Conservation (phyloP, 2,797 vertebrate species). For the Microctenopoma stevenorrisi region DNA sequence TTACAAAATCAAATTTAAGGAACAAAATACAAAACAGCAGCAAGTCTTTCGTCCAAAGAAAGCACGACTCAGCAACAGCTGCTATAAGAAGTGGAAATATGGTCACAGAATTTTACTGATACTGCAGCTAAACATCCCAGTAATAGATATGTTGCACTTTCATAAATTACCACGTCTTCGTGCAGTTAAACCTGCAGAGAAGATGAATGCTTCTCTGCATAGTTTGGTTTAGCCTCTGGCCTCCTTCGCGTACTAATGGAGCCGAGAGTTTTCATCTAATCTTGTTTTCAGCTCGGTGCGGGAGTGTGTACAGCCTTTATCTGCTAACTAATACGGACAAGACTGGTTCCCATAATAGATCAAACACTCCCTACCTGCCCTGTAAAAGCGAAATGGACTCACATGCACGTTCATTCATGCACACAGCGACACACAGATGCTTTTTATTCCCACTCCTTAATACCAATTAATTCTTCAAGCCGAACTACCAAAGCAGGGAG, state of each 20-base stretch:
- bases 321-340: conserved; percentile 39
- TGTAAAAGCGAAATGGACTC: conserved; percentile 58
- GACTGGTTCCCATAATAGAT: conserved; percentile 59
- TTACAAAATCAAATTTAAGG: no score
- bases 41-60: conserved; percentile 1
- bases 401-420: background rate
- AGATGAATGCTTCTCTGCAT: conserved; percentile 19
- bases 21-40: background rate
- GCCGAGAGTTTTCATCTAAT: conserved; percentile 46
- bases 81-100: conserved; percentile 1
- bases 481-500: conserved; percentile 62
- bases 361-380: conserved; percentile 58
- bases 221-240: conserved; percentile 51
- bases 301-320: conserved; percentile 49
- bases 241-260: conserved; percentile 43
- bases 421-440: conserved; percentile 8
- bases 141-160: background rate
- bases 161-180: background rate
- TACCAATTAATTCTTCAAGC: conserved; percentile 52
- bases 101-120: background rate
- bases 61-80: background rate
- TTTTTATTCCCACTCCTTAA: conserved; percentile 42
- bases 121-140: background rate
- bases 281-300: conserved; percentile 48
- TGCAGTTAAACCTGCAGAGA: conserved; percentile 3